These are phyloP conservation scores for Chaetops frenatus DNA, from an alignment of 2,113 vertebrate genomes.

Conservation along the genomic window DNA sequence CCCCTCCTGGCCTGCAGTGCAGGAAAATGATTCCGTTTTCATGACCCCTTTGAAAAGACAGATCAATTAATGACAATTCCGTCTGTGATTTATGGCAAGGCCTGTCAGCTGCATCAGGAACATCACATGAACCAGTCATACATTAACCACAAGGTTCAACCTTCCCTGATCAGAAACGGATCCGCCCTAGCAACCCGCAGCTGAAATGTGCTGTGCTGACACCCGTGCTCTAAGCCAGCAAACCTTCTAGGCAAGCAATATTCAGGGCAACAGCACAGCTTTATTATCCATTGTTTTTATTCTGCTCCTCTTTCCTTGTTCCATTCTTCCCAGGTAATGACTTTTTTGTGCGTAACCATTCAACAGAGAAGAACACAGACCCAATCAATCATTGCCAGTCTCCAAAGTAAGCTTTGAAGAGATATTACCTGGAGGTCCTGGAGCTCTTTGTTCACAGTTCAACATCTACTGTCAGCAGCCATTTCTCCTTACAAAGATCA, in stretches of 20 bases:
- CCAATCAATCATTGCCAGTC: background rate
- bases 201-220: background rate
- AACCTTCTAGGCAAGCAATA: background rate
- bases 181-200: background rate
- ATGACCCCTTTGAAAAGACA: background rate
- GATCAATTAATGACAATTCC: background rate
- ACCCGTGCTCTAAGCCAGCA: background rate
- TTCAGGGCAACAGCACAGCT: background rate
- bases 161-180: background rate
- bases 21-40: background rate
- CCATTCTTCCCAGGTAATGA: background rate
- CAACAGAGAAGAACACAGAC: background rate
- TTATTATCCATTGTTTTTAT: background rate
- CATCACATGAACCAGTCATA: background rate
- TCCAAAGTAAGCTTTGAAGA: background rate
- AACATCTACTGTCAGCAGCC: background rate
- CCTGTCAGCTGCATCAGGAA: background rate
- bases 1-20: background rate
- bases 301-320: background rate
- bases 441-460: background rate
- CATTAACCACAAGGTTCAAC: background rate
- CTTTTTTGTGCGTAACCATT: background rate
- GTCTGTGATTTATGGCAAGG: background rate
- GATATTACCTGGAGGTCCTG: background rate
- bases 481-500: background rate